phyloP scores from a whole-genome alignment of 2,113 vertebrate species.

The Pimephales promelas region DNA sequence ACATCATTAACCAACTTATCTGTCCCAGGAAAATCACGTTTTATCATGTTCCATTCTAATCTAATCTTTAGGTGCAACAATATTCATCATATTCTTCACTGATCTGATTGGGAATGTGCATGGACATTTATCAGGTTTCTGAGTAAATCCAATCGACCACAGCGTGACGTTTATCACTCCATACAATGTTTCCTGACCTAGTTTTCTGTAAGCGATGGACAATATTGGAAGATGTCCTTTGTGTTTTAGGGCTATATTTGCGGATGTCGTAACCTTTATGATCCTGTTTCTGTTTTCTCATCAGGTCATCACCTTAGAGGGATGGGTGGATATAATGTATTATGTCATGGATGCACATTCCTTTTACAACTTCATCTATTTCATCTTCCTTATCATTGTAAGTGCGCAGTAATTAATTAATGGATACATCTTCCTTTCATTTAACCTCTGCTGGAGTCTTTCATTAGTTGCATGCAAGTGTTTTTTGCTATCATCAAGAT shows the following conservation, averaged over 20 bases:
- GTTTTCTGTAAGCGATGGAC: not conserved
- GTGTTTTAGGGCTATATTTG: not conserved
- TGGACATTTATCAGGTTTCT: not conserved
- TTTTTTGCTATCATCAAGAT: not conserved
- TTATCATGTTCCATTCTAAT: constrained; percentile 43
- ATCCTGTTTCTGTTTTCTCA: constrained; percentile 40
- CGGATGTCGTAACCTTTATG: not conserved
- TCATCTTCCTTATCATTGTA: constrained; percentile 91
- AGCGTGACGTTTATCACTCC: constrained; percentile 30
- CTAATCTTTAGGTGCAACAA: not conserved
- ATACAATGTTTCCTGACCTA: constrained; percentile 16
- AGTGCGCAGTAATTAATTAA: constrained; percentile 63
- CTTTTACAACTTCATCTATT: constrained; percentile 94
- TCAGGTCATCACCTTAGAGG: constrained; percentile 89
- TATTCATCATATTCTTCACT: constrained; percentile 36
- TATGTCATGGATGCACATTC: constrained; percentile 91
- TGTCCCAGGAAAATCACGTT: constrained; percentile 40
- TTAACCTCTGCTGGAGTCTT: constrained; percentile 18
- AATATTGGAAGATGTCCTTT: constrained; percentile 14
- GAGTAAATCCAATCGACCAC: constrained; percentile 38
- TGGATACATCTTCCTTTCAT: not conserved
- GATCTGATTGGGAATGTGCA: not conserved
- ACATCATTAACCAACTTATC: constrained; percentile 27
- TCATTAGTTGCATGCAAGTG: not conserved
- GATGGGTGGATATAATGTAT: constrained; percentile 93